Evolutionary conservation across 1,140 invertebrate species (phyloP).

Genomic region (Agrypnia vestita): DNA sequence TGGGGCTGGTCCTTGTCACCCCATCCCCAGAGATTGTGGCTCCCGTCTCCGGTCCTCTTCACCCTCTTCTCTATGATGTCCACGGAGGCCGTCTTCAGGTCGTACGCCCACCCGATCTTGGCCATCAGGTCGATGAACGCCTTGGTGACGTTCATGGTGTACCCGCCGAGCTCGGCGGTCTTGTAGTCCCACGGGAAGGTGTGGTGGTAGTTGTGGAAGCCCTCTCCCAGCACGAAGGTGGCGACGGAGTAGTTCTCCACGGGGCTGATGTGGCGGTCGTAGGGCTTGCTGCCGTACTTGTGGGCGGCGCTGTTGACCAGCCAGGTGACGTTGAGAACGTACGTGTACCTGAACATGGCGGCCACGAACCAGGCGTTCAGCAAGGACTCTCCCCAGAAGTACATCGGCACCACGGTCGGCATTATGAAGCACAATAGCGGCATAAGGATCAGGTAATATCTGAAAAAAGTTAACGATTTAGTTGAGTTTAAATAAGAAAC

Average conservation of each 20-base stretch:
- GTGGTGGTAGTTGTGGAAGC: slow-evolving; percentile 98
- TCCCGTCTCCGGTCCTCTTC: slow-evolving; percentile 78
- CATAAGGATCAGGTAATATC: slow-evolving; percentile 89
- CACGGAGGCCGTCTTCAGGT: slow-evolving; percentile 78
- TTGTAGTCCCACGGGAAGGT: slow-evolving; percentile 97
- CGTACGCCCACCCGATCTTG: slow-evolving; percentile 83
- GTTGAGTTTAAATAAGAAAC: background rate
- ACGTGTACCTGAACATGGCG: slow-evolving; percentile 74
- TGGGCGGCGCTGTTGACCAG: slow-evolving; percentile 83
- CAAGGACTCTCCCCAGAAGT: slow-evolving; percentile 88
- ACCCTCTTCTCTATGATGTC: slow-evolving; percentile 76
- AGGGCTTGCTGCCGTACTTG: slow-evolving; percentile 78
- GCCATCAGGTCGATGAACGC: slow-evolving; percentile 90
- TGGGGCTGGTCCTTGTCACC: slow-evolving; percentile 83
- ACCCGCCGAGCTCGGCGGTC: slow-evolving; percentile 86
- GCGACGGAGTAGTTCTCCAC: slow-evolving; percentile 82
- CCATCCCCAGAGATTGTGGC: slow-evolving; percentile 84
- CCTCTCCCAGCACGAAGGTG: slow-evolving; percentile 84
- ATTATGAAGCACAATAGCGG: slow-evolving; percentile 88
- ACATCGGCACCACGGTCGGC: slow-evolving; percentile 88
- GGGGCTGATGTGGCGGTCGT: slow-evolving; percentile 82
- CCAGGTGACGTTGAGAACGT: slow-evolving; percentile 80
- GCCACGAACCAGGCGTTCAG: slow-evolving; percentile 87
- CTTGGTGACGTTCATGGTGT: slow-evolving; percentile 87
- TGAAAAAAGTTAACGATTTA: slow-evolving; percentile 63